Base-by-base conservation (phyloP, 2,113 vertebrate genomes). In the Pantherophis guttatus region DNA sequence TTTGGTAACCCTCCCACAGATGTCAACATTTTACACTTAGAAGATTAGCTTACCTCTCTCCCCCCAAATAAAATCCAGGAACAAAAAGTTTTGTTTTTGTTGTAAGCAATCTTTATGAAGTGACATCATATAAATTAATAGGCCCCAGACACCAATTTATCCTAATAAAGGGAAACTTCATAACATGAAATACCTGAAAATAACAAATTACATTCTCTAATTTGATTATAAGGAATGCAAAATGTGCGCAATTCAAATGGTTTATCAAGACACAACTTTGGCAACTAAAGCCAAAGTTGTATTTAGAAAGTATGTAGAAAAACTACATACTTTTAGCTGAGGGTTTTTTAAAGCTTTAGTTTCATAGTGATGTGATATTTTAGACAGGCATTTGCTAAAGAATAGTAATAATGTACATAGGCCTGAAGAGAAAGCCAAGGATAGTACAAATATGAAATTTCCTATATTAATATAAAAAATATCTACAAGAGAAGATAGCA, bases 41-140 rank as follows among this genome's bases (percentile, higher is more conserved):
- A 93, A 92, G 93, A 95, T 96, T 94, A 95, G 11, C 59, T 53
- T 52, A 12, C 1, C 26, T 26, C 48, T 91, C 3, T 94, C n/a
- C 87, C 88, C 88, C 90, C 94, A 91, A 75, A 92, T 95, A 88
- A 89, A 92, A 50, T 57, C 91, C 93, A 96, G 96, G 94, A 94
- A 93, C 90, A 55, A 88, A 57, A 17, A 92, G 90, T 93, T 24
- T 24, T 89, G 23, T 95, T 88, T 59, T 94, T 11, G 81, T 94
- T 94, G 91, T 75, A 44, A 53, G 0, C 44, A 57, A 1, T 53
- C 26, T 93, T 87, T 24, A 54, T 54, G 5, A 62, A 19, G 92
- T 91, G 91, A n/a, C 10, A 3, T 93, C 86, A 54, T 92, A 50
- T 54, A 11, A 53, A 29, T 94, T 94, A 95, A 91, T 95, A 85